Percentiles rank a stretch among this genome's conserved stretches.
phyloP scores from a whole-genome alignment of 2,888 invertebrate genomes.

The Thyatira batis region DNA sequence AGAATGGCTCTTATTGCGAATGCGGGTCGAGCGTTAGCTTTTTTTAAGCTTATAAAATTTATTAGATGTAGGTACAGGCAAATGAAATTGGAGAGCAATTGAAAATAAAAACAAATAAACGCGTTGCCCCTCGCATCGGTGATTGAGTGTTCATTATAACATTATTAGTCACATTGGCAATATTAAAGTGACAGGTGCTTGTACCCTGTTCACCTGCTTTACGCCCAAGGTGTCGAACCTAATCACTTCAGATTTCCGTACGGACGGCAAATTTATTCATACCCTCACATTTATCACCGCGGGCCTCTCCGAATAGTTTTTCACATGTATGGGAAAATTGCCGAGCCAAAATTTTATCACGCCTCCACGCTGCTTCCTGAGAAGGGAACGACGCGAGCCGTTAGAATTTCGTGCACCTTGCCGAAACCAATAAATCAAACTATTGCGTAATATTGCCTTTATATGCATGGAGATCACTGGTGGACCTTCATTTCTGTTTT shows the following conservation, averaged over 20 bases:
- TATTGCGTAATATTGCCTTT: constrained; percentile 76
- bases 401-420: constrained; percentile 76
- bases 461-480: constrained; percentile 71
- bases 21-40: constrained; percentile 24
- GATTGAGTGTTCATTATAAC: constrained; percentile 11
- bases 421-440: constrained; percentile 79
- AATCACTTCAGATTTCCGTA: constrained; percentile 72
- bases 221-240: constrained; percentile 60
- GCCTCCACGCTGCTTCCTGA: constrained; percentile 32
- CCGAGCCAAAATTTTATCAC: constrained; percentile 72
- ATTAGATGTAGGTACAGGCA: constrained; percentile 40
- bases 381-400: constrained; percentile 54
- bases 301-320: constrained; percentile 67
- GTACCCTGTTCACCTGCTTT: constrained; percentile 53
- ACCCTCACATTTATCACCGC: constrained; percentile 76
- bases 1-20: constrained; percentile 43
- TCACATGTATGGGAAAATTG: constrained; percentile 73
- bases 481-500: constrained; percentile 55
- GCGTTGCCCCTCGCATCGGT: constrained; percentile 20
- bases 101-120: constrained; percentile 23
- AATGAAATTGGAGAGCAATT: constrained; percentile 36
- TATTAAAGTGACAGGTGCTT: constrained; percentile 36
- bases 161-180: constrained; percentile 20
- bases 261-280: constrained; percentile 75
- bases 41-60: constrained; percentile 53